These are phyloP conservation scores for Pteruthius melanotis DNA, from an alignment of 2,113 vertebrate species.

Conservation along the genomic window DNA sequence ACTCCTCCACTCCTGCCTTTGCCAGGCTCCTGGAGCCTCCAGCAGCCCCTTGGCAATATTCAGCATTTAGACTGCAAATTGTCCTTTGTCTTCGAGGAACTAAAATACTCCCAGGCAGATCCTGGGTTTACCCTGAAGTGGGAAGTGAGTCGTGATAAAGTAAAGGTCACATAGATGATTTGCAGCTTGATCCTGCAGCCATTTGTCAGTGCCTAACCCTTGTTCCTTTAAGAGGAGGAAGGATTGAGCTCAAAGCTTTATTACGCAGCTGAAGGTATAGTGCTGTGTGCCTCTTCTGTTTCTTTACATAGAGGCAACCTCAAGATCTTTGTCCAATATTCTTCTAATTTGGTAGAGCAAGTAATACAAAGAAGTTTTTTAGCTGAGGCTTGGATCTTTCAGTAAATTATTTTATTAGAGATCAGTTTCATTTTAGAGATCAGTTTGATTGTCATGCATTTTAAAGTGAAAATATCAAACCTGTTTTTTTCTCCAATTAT, in stretches of 20 bases:
- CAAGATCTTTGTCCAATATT: not conserved
- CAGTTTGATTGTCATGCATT: not conserved
- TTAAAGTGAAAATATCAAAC: not conserved
- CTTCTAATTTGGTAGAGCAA: not conserved
- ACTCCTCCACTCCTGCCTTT: not conserved
- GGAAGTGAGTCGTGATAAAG: not conserved
- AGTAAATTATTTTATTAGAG: not conserved
- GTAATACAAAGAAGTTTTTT: not conserved
- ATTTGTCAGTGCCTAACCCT: not conserved
- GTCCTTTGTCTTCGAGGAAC: not conserved
- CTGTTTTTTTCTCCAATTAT: not conserved
- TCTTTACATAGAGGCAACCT: not conserved
- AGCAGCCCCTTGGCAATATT: conserved; percentile 37
- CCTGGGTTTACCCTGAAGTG: not conserved
- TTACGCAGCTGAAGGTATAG: not conserved
- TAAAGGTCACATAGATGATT: not conserved
- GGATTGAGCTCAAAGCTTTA: not conserved
- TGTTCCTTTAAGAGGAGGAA: not conserved
- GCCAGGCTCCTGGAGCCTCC: not conserved
- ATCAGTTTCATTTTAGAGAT: not conserved
- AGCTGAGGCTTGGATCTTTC: not conserved
- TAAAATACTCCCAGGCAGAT: not conserved
- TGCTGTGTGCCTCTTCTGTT: not conserved
- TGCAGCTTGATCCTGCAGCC: not conserved
- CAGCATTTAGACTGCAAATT: conserved; percentile 2